Percentiles rank a stretch among this genome's conserved stretches.
Evolutionary conservation across 2,888 invertebrate species (phyloP).

Genomic region (Sabatieria punctata): DNA sequence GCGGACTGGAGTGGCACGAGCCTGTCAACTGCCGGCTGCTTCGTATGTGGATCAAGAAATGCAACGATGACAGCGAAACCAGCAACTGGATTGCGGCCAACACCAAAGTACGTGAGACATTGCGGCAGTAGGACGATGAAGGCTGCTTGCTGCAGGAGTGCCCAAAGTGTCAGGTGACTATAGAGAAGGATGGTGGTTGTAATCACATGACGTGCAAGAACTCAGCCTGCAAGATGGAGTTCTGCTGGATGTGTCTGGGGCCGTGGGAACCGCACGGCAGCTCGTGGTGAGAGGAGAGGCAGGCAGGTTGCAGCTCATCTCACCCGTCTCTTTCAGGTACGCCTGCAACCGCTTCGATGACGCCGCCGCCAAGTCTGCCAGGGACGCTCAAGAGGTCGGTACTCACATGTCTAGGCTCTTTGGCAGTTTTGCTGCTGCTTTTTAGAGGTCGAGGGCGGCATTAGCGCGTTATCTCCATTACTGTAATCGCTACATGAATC

Average conservation of each 20-base stretch:
- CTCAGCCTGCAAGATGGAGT: conserved; percentile 89
- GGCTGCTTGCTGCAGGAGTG: conserved; percentile 48
- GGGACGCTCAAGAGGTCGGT: conserved; percentile 70
- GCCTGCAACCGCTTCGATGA: conserved; percentile 87
- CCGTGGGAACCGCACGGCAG: conserved; percentile 97
- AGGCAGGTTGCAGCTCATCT: too few relatives aligned
- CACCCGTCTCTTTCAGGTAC: conserved; percentile 43
- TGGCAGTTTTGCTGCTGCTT: conserved; percentile 4
- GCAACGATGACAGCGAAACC: conserved; percentile 95
- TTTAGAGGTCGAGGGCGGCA: conserved; percentile 60
- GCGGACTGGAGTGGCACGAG: conserved; percentile 95
- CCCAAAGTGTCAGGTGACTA: conserved; percentile 76
- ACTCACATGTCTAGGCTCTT: conserved; percentile 1
- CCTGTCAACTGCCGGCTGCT: conserved; percentile 84
- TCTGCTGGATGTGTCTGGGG: conserved; percentile 97
- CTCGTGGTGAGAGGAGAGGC: conserved; percentile 57
- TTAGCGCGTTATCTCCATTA: conserved; percentile 93
- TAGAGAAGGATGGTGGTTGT: conserved; percentile 73
- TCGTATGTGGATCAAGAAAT: conserved; percentile 92
- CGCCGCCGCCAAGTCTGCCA: conserved; percentile 81
- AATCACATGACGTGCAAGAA: conserved; percentile 99
- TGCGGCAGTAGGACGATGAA: not conserved
- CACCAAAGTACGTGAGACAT: conserved; percentile 50
- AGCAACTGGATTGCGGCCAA: conserved; percentile 99
- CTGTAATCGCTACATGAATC: conserved; percentile 97